Percentiles rank a stretch among this genome's conserved stretches.
Evolutionary conservation across 2,113 vertebrate species (phyloP).

Genomic region (Bambusicola thoracicus): DNA sequence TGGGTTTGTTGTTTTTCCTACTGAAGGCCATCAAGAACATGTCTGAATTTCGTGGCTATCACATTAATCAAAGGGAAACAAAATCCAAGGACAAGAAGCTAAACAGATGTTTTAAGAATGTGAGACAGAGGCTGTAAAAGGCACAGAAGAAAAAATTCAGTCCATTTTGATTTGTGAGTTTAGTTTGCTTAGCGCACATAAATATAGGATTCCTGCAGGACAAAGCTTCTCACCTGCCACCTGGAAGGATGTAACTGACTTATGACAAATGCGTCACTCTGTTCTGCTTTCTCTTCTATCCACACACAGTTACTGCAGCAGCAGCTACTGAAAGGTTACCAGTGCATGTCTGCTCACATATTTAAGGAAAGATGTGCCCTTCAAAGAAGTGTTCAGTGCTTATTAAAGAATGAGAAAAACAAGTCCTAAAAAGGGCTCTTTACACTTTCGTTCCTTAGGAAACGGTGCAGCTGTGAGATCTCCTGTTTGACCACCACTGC

Average conservation of each 20-base stretch:
- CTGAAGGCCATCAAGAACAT: conserved; percentile 81
- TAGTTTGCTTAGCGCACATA: not conserved
- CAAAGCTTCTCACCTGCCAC: conserved; percentile 21
- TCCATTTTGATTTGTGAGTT: not conserved
- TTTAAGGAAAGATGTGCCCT: not conserved
- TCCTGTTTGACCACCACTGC: not conserved
- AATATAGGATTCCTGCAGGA: not conserved
- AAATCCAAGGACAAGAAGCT: conserved; percentile 70
- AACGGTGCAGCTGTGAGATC: not conserved
- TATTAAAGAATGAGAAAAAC: not conserved
- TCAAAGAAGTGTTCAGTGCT: not conserved
- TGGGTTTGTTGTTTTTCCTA: conserved; percentile 68
- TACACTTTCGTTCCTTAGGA: not conserved
- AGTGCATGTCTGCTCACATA: not conserved
- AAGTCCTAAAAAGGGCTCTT: not conserved
- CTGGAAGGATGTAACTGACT: not conserved
- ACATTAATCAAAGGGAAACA: conserved; percentile 85
- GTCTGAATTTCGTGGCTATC: conserved; percentile 84
- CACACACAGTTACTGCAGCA: not conserved
- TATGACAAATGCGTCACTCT: not conserved
- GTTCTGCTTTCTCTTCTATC: not conserved
- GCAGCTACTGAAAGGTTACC: not conserved
- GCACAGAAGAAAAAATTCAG: not conserved
- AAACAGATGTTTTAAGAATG: conserved; percentile 73
- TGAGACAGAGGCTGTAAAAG: conserved; percentile 41